phyloP scores from a whole-genome alignment of 2,113 vertebrate species.

The Myxocyprinus asiaticus region DNA sequence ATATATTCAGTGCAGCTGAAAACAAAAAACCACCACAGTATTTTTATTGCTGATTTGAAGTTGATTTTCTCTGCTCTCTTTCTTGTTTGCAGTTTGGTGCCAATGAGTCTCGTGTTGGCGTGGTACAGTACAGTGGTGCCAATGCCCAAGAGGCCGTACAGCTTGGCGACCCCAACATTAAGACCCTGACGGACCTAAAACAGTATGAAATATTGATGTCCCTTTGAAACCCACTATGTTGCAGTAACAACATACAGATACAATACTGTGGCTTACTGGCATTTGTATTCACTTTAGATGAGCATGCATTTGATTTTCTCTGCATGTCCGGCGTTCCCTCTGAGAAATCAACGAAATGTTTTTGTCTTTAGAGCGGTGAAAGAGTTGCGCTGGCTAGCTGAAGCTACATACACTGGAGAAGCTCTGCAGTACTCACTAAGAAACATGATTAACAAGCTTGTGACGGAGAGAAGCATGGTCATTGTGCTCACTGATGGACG shows the following conservation, averaged over 20 bases:
- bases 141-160: constrained; percentile 82
- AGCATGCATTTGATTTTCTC: background rate
- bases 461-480: constrained; percentile 74
- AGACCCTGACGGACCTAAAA: constrained; percentile 78
- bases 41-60: too few relatives aligned
- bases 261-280: background rate
- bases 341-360: background rate
- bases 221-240: background rate
- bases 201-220: constrained; percentile 68
- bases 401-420: constrained; percentile 92
- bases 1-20: too few relatives aligned
- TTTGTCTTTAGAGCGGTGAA: constrained; percentile 79
- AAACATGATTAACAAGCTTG: constrained; percentile 70
- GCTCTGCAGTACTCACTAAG: constrained; percentile 83
- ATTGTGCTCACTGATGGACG: constrained; percentile 93
- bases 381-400: constrained; percentile 87
- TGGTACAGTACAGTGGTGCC: constrained; percentile 95
- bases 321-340: background rate
- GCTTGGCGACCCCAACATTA: constrained; percentile 67
- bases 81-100: constrained; percentile 76
- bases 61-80: background rate
- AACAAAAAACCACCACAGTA: too few relatives aligned
- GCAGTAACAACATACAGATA: background rate
- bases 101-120: constrained; percentile 81
- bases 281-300: too few relatives aligned